A percentile compares a stretch with the other conserved stretches of the same genome.
Conservation (phyloP, 2,888 invertebrate genomes). For the Linnaemya vulpina region DNA sequence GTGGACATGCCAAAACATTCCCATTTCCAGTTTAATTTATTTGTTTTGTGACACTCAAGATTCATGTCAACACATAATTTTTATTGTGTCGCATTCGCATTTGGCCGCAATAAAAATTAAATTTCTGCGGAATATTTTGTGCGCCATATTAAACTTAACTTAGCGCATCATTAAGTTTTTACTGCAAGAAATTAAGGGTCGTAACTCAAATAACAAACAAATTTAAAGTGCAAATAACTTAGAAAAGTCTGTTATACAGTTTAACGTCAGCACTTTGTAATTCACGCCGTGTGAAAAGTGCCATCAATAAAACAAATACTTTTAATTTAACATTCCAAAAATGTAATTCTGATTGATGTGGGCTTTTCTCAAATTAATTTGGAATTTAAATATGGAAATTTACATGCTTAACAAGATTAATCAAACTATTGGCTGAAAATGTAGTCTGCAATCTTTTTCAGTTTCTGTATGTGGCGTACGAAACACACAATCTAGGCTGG, state of each 20-base stretch:
- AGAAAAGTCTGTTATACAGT: background rate
- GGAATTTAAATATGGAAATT: too few relatives aligned
- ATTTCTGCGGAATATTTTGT: background rate
- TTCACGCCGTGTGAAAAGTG: background rate
- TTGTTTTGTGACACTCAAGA: conserved; percentile 20
- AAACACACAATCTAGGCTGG: too few relatives aligned
- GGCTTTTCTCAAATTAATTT: too few relatives aligned
- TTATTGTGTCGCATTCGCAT: conserved; percentile 9
- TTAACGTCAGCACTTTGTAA: background rate
- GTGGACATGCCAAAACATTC: background rate
- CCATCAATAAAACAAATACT: background rate
- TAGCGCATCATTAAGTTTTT: conserved; percentile 1
- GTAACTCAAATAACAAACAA: background rate
- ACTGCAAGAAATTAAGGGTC: background rate
- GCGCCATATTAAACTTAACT: background rate
- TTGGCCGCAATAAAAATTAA: background rate
- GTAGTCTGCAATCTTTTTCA: too few relatives aligned
- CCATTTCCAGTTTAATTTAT: background rate
- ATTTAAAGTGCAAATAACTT: background rate
- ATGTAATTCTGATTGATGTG: too few relatives aligned
- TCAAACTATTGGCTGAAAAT: too few relatives aligned
- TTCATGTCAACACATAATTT: conserved; percentile 27
- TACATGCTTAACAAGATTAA: too few relatives aligned
- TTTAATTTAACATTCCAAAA: too few relatives aligned
- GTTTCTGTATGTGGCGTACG: too few relatives aligned